phyloP scores from a whole-genome alignment of 2,888 invertebrate species.

The Sphaerophoria rueppellii region DNA sequence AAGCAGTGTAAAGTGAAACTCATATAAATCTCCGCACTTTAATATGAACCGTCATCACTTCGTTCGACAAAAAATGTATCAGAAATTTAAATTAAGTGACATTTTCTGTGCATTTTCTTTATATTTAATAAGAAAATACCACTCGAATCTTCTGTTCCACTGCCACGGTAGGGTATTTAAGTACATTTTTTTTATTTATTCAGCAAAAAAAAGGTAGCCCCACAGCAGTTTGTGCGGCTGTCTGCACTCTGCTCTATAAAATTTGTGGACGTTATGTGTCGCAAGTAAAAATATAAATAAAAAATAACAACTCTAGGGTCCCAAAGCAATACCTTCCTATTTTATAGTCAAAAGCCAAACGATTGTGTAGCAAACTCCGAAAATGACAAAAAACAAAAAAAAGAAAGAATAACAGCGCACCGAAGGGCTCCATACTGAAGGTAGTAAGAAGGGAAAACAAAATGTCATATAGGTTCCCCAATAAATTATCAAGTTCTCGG shows the following conservation, averaged over 20 bases:
- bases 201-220: conserved; percentile 44
- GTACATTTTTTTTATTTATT: background rate
- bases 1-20: too few species aligned
- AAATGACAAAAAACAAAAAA: background rate
- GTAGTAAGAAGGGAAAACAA: conserved; percentile 76
- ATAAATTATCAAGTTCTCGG: conserved; percentile 79
- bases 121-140: background rate
- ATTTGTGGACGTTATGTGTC: conserved; percentile 55
- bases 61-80: too few species aligned
- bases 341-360: conserved; percentile 71
- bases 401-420: conserved; percentile 56
- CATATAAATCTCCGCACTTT: too few species aligned
- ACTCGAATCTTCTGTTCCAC: background rate
- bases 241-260: conserved; percentile 48
- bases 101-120: too few species aligned
- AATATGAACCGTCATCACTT: too few species aligned
- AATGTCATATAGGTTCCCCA: conserved; percentile 80
- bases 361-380: conserved; percentile 57
- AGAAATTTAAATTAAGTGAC: too few species aligned
- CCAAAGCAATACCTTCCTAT: conserved; percentile 42
- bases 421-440: conserved; percentile 67
- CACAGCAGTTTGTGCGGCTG: conserved; percentile 29
- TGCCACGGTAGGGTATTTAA: background rate
- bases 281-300: conserved; percentile 77
- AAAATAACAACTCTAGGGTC: conserved; percentile 64